Evolutionary conservation across 1,140 invertebrate species (phyloP), one percentile per base, ranked within the genome.

Genomic region (Hydropsyche tenuis): DNA sequence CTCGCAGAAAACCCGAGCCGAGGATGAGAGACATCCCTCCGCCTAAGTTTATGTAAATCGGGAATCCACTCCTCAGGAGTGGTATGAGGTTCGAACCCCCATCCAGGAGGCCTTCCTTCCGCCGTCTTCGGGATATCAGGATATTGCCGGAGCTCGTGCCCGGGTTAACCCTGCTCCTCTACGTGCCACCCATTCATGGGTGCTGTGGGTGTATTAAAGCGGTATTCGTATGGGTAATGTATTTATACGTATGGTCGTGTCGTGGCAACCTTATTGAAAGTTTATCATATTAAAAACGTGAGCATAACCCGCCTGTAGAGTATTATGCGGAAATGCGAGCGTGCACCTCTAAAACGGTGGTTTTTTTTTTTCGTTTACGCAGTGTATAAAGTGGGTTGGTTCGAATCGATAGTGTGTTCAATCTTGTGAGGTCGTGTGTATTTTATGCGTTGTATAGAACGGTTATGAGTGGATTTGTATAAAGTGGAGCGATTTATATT

Each of bases 1-100:
- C 68, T 27, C 72, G 25, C 23, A 4, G 65, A 12, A 22, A 18
- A 43, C 18, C 37, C 43, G 5, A 23, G 25, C 16, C 63, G n/a
- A 3, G 18, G 42, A 48, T 20, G 51, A 18, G 51, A 22, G 22
- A 56, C 12, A 60, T 16, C 48, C 48, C 48, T 53, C 18, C 48
- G 48, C 48, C 62, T 66, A 42, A 66, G 63, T 66, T 66, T 66
- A 66, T 66, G 56, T 66, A 66, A 66, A 66, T 66, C 42, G 42
- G 3, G 60, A 25, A 62, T 20, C 27, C 62, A 27, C 27, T 23
- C 62, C 45, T 14, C 45, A 2, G 45, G 45, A 16, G 30, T 37
- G 30, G 30, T 37, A 37, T 37, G 30, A 37, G 30, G 9, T n/a
- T n/a, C n/a, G 9, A 37, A 23, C 51, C 11, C 51, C 51, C 16